Evolutionary conservation across 1,140 invertebrate genomes (phyloP).

Genomic region (Teleopsis dalmanni): DNA sequence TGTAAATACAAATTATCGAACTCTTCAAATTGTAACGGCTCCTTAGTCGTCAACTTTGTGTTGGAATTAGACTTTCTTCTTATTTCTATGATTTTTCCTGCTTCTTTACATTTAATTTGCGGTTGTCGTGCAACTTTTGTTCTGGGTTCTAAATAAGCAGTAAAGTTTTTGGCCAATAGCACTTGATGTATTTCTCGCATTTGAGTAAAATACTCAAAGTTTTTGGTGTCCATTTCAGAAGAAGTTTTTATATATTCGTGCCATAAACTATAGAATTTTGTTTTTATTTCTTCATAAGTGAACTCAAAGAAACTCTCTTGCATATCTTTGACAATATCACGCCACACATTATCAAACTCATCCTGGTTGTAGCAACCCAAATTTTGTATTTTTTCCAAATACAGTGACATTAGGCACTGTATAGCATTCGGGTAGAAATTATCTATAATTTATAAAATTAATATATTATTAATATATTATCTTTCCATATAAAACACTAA

Average conservation of each 20-base stretch:
- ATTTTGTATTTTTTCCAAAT: constrained; percentile 2
- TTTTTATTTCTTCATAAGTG: constrained; percentile 1
- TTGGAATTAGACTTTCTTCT: no score
- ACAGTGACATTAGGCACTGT: constrained; percentile 9
- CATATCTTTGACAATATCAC: constrained; percentile 11
- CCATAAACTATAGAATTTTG: constrained; percentile 4
- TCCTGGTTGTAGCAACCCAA: no score
- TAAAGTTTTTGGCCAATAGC: no score
- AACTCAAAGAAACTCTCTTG: constrained; percentile 11
- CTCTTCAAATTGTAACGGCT: no score
- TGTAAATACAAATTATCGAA: no score
- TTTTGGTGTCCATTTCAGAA: constrained; percentile 3
- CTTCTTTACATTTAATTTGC: no score
- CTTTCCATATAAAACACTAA: no score
- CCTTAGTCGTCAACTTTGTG: no score
- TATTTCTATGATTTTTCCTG: no score
- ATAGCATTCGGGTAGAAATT: constrained; percentile 14
- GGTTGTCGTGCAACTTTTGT: no score
- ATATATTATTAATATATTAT: not conserved
- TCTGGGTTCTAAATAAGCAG: no score
- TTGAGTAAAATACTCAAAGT: constrained; percentile 10
- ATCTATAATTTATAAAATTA: no score
- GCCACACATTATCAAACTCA: constrained; percentile 2
- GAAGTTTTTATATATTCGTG: constrained; percentile 4
- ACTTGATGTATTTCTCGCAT: constrained; percentile 9